These are phyloP conservation scores for Lagenorhynchus albirostris DNA, from an alignment of 2,113 vertebrate genomes.

Conservation along the genomic window DNA sequence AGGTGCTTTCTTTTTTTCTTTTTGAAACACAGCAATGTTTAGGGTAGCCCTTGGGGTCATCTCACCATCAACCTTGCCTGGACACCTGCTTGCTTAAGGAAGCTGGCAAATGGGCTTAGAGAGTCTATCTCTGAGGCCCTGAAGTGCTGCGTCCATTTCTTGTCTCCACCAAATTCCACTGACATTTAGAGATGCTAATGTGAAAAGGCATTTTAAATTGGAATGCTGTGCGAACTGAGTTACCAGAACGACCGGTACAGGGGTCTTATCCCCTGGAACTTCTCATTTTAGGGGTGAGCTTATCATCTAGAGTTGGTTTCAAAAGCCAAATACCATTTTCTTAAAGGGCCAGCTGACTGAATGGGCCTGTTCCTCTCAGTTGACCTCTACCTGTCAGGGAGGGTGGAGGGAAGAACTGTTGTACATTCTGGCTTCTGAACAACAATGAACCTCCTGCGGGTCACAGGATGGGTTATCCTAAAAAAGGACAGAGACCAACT, in stretches of 20 bases:
- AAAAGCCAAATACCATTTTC: background rate
- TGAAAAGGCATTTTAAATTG: background rate
- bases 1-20: background rate
- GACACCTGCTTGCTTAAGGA: constrained; percentile 41
- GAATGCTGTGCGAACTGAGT: background rate
- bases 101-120: constrained; percentile 31
- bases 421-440: background rate
- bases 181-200: background rate
- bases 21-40: background rate
- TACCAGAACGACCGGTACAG: background rate
- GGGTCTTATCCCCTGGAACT: background rate
- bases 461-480: background rate
- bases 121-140: background rate
- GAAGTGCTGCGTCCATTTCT: background rate
- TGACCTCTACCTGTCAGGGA: background rate
- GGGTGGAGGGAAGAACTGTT: background rate
- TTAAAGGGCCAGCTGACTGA: background rate
- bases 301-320: background rate
- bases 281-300: background rate
- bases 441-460: background rate
- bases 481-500: background rate
- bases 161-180: background rate
- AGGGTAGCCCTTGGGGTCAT: constrained; percentile 21
- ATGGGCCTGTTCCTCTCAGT: background rate
- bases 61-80: constrained; percentile 20